Base-by-base conservation (phyloP, 2,797 vertebrate genomes). In the Coregonus suidteri region DNA sequence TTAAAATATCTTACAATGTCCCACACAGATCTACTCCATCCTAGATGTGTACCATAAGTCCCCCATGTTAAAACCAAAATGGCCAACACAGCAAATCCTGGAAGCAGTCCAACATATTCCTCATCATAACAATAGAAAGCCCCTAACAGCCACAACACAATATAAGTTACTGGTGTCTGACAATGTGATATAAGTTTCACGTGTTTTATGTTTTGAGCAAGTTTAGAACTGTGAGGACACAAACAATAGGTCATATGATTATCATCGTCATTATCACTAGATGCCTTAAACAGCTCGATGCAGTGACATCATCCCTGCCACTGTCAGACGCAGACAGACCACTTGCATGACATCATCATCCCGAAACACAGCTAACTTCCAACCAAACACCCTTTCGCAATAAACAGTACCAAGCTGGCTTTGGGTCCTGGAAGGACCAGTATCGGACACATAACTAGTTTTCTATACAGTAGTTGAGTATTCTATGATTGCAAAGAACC, bases 281-380 rank as follows among this genome's bases (percentile, higher is more conserved):
- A 71, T 62, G 76, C 67, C 77, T 69, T 74, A 74, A 54, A 80
- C 76, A 34, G 56, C 81, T 75, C 30, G 74, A 85, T 83, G 83
- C 82, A 82, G 41, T 86, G 85, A 84, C 86, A 81, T 84, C 85
- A 82, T 47, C 82, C 54, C 76, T 0, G 13, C 20, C 18, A 47
- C 35, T 7, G 34, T n/a, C 66, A 68, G 20, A 74, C n/a, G 18
- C 18, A 41, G 34, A 47, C 56, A 41, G 9, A 59, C 6, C 56
- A 75, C 54, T 30, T 82, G 74, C 83, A 89, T 87, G 76, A 79
- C 80, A 80, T 82, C 62, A 52, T 9, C 74, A 47, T 13, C 62
- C 74, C 72, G 80, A 76, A 15, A 16, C 34, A 37, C 15, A 37
- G 25, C 64, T n/a, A 69, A 16, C 80, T 69, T 34, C 16, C 68